Percentiles rank a stretch among this genome's conserved stretches.
Conservation (phyloP, 2,888 invertebrate genomes). For the Timema cristinae region DNA sequence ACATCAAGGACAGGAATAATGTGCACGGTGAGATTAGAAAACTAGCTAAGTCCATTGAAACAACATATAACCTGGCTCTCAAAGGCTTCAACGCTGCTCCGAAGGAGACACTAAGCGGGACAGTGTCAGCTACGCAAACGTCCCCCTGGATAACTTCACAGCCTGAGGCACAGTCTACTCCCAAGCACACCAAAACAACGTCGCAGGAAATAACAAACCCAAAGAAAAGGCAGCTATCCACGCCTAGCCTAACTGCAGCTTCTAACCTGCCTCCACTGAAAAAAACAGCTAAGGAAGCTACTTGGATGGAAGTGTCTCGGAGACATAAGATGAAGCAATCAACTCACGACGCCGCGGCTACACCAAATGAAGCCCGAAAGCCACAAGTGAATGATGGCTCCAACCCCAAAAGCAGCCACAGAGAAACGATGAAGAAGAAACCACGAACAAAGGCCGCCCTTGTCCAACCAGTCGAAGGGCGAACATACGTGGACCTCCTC, state of each 20-base stretch:
- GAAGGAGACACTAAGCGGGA: neutral
- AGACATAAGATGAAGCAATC: neutral
- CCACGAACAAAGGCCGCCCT: too few species aligned
- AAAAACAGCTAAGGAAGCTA: neutral
- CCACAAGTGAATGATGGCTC: neutral
- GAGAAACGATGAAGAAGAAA: too few species aligned
- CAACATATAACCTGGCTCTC: neutral
- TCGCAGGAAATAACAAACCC: neutral
- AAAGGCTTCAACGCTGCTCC: neutral
- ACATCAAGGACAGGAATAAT: neutral
- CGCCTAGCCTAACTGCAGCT: neutral
- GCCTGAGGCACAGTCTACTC: neutral
- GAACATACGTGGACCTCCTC: neutral
- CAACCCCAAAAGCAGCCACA: too few species aligned
- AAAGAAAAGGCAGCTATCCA: constrained; percentile 1
- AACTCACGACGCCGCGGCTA: neutral
- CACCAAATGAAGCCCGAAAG: neutral
- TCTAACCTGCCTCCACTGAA: neutral
- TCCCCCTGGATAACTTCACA: neutral
- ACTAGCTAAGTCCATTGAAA: neutral
- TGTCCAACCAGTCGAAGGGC: neutral
- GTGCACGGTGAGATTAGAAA: constrained; percentile 4
- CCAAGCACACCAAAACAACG: neutral
- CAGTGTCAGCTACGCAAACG: neutral
- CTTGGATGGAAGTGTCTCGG: neutral